These are phyloP conservation scores for Drosophila bocqueti DNA, from an alignment of 1,140 invertebrate genomes.

Conservation along the genomic window DNA sequence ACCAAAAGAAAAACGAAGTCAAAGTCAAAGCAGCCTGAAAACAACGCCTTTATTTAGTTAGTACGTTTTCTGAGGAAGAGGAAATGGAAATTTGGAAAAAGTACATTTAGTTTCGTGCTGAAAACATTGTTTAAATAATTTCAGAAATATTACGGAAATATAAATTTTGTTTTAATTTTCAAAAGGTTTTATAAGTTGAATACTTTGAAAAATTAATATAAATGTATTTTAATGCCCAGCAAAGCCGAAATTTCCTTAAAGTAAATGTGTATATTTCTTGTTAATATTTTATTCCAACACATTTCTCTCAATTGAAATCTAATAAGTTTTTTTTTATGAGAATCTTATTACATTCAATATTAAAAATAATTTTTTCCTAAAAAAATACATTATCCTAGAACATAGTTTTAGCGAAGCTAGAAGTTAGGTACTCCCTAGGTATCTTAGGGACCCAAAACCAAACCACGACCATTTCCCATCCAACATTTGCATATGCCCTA, in stretches of 20 bases:
- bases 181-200: no score
- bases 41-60: conserved; percentile 53
- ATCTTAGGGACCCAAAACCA: background rate
- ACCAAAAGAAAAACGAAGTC: conserved; percentile 2
- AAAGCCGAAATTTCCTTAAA: rapidly evolving
- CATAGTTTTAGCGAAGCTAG: background rate
- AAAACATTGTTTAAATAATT: background rate
- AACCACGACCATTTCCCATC: background rate
- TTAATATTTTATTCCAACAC: no score
- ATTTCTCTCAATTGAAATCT: no score
- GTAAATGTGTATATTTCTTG: background rate
- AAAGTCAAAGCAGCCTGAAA: conserved; percentile 72
- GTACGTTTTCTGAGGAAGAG: conserved; percentile 9
- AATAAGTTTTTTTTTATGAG: no score
- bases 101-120: background rate
- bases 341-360: no score
- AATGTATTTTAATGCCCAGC: background rate
- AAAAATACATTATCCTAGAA: no score
- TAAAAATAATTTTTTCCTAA: no score
- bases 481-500: conserved; percentile 66
- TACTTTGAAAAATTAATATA: no score
- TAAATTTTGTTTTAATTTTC: no score
- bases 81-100: background rate
- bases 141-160: background rate
- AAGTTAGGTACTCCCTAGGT: background rate